Percentiles rank a stretch among this genome's conserved stretches.
phyloP scores from a whole-genome alignment of 2,113 vertebrate genomes.

The Catharus bicknelli region DNA sequence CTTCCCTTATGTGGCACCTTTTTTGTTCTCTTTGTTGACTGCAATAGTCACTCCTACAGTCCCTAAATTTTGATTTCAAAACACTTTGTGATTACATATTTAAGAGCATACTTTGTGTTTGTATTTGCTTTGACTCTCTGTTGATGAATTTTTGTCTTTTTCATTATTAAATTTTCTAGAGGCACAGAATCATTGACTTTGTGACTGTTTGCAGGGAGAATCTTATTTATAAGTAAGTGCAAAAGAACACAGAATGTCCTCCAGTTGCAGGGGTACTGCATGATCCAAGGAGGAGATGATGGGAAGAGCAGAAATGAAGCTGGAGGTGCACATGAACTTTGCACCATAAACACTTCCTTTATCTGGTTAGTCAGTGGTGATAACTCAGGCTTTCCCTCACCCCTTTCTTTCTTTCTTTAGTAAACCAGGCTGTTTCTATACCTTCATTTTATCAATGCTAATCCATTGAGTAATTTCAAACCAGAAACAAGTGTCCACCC shows the following conservation, averaged over 20 bases:
- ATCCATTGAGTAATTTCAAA: background rate
- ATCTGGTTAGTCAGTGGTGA: background rate
- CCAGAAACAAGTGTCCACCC: background rate
- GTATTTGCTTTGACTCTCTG: background rate
- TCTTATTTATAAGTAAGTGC: background rate
- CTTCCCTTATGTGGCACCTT: background rate
- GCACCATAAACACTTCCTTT: background rate
- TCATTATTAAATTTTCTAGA: background rate
- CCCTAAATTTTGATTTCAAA: background rate
- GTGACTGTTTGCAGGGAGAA: background rate
- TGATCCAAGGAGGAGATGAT: background rate
- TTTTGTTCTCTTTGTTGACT: background rate
- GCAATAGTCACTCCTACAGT: background rate
- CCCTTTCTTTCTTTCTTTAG: background rate
- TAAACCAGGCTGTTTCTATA: background rate
- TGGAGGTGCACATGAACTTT: background rate
- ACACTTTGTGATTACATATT: background rate
- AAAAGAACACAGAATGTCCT: background rate
- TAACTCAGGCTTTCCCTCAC: background rate
- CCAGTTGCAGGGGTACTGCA: background rate
- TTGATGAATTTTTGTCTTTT: background rate
- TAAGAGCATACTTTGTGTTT: background rate
- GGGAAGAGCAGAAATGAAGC: background rate
- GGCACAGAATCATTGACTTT: background rate
- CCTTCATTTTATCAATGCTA: background rate